Evolutionary conservation across 2,797 vertebrate species (phyloP).

Genomic region (Clamator glandarius): DNA sequence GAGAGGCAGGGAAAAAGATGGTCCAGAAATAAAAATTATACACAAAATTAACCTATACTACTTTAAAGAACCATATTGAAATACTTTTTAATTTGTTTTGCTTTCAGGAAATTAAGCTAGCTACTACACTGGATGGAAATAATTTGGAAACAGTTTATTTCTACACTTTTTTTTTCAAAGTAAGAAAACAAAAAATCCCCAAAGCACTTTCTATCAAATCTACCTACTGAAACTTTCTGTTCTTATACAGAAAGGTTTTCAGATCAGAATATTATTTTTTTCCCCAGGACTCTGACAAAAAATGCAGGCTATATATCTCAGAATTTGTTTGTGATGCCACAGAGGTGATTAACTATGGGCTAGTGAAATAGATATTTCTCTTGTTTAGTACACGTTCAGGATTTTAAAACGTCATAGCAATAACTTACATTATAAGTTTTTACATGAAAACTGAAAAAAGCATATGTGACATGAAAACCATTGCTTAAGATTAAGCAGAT

Average conservation of each 20-base stretch:
- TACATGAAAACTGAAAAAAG: background rate
- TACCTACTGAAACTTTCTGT: background rate
- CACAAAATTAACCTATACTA: background rate
- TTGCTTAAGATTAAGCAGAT: background rate
- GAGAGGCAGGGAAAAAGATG: background rate
- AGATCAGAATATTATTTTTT: background rate
- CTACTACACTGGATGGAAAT: background rate
- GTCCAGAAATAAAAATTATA: background rate
- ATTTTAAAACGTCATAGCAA: background rate
- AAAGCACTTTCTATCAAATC: background rate
- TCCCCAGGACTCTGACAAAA: background rate
- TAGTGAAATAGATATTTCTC: constrained; percentile 3
- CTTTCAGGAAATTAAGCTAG: background rate
- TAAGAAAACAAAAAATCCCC: background rate
- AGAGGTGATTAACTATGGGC: background rate
- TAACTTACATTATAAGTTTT: background rate
- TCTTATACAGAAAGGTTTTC: background rate
- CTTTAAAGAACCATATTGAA: background rate
- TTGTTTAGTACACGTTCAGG: background rate
- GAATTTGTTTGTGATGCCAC: background rate
- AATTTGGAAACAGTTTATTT: background rate
- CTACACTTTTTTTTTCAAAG: background rate
- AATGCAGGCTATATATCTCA: background rate
- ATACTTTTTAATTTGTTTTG: background rate
- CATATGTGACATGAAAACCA: background rate